Evolutionary conservation across 2,888 invertebrate species (phyloP), one percentile per base, ranked within the genome.

Genomic region (Pteria penguin): DNA sequence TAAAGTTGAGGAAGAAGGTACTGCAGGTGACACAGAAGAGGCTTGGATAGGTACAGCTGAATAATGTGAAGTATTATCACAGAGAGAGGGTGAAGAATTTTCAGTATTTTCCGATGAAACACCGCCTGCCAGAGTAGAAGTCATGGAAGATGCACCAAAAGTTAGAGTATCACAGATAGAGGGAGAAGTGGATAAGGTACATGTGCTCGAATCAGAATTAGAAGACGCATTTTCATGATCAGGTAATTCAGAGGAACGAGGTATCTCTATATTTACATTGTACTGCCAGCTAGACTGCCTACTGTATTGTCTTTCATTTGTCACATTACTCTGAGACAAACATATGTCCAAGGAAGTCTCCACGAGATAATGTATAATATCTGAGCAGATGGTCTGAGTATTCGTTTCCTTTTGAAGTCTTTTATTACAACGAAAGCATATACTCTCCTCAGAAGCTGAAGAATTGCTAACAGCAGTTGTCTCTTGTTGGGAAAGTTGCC

Each of bases 211-310:
- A 70, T 45, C 18, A 29, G 45, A 29, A 27, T 45, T 27, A 32
- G 68, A 52, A 24, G 22, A 26, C 14, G 14, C 60, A 4, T 14
- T n/a, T 32, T 63, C 22, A 22, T 18, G 31, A 24, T 55, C 31
- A 31, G 31, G 60, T 45, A 54, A 69, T 54, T 82, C 80, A 5
- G 82, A 78, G 24, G 81, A 76, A 27, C 80, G 76, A 18, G 84
- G 85, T 61, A 84, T 81, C 18, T 84, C 83, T 75, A 85, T 80
- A 74, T 85, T 82, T 36, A 85, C 79, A 63, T 85, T 84, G 73
- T 84, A 84, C 72, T 84, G 85, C 83, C 84, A 84, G 63, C 85
- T 85, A 67, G 78, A 79, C 69, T 83, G 82, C 18, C 82, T 63
- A 52, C 52, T 52, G 31, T 70, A 63, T 22, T 24, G 32, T 8